Base-by-base conservation (phyloP, 2,888 invertebrate species). In the Fragum fragum region DNA sequence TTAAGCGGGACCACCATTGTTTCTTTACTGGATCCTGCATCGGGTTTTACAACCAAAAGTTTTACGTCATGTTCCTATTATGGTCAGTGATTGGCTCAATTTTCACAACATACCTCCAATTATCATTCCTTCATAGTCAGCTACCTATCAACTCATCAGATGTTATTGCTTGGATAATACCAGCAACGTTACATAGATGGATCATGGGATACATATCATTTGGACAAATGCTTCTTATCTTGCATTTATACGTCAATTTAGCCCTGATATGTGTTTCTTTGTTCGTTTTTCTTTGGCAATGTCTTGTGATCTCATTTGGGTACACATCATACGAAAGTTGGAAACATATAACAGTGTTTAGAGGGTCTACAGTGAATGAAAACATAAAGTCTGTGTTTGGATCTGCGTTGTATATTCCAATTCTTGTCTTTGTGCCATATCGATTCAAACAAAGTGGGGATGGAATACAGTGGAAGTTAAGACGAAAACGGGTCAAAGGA, bases 1-100 rank as follows among this genome's bases (percentile, higher is more conserved):
- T 95, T 61, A 92, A 94, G 23, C 92, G 94, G 77, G 95, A 95
- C 80, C 95, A 95, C 78, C 95, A 95, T 83, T 95, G 95, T 81
- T 94, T 93, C 85, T 89, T 95, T 73, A 92, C 92, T 0, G 90
- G 88, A 26, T 93, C 93, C 2, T 95, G 95, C 77, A 92, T 95
- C 3, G 95, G 95, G 23, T 90, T 94, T 72, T 92, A 93, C 76
- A 95, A 94, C 87, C 94, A 95, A 90, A 89, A 94, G 52, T 94
- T 93, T 81, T 95, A 95, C 81, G 90, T 95, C 57, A 90, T 94
- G 0, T 94, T 94, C 76, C 90, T 92, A 23, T 89, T 95, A 76
- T 91, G 91, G 81, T 69, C 86, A 9, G 73, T 86, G 5, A 76
- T 89, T 28, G 86, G 87, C 26, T 82, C 79, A 36, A 66, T 71